Percentiles rank a stretch among this genome's conserved stretches.
phyloP scores from a whole-genome alignment of 1,140 invertebrate genomes.

The Amyelois transitella region DNA sequence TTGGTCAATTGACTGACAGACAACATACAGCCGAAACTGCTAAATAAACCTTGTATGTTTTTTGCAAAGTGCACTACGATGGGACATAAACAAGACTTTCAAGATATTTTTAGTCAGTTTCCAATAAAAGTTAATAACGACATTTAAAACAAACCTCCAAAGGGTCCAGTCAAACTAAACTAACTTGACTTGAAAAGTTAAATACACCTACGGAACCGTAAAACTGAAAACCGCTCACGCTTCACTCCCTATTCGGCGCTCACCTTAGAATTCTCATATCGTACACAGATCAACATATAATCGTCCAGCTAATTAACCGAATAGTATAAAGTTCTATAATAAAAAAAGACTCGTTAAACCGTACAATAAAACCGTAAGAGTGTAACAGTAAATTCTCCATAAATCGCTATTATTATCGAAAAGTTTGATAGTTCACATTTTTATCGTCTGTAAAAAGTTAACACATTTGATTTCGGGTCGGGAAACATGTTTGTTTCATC shows the following conservation, averaged over 20 bases:
- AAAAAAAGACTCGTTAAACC: slow-evolving; percentile 52
- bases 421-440: slow-evolving; percentile 8
- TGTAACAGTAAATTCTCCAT: slow-evolving; percentile 36
- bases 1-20: no score
- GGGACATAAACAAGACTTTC: no score
- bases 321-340: slow-evolving; percentile 44
- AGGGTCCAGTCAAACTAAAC: no score
- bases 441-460: slow-evolving; percentile 14
- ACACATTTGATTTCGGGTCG: background rate
- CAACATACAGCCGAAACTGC: no score
- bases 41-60: no score
- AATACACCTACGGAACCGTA: slow-evolving; percentile 23
- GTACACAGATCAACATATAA: slow-evolving; percentile 33
- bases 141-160: no score
- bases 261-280: slow-evolving; percentile 15
- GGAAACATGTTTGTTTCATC: background rate
- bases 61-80: no score
- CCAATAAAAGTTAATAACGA: no score
- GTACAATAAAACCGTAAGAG: slow-evolving; percentile 38
- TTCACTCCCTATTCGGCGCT: background rate
- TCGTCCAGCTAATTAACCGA: slow-evolving; percentile 57
- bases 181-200: no score
- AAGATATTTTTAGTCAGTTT: no score
- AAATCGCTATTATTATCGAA: slow-evolving; percentile 47
- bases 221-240: background rate